Evolutionary conservation across 2,888 invertebrate genomes (phyloP).

Genomic region (Drosophila prolongata): DNA sequence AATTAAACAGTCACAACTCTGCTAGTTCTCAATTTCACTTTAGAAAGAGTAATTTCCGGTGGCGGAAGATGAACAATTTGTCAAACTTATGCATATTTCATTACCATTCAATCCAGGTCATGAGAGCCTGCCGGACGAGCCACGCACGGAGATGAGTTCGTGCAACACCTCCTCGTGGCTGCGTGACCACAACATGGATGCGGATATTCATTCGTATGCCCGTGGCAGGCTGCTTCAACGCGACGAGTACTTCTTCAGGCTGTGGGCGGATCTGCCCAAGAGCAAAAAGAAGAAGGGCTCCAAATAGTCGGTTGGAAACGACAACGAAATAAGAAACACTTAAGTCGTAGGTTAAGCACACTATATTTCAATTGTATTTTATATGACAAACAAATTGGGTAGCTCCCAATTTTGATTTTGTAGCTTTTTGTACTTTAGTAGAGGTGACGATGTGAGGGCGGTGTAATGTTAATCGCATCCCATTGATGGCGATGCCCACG

Average conservation of each 20-base stretch:
- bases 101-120: constrained; percentile 70
- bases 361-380: constrained; percentile 69
- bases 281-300: constrained; percentile 74
- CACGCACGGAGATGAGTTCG: constrained; percentile 93
- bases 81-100: background rate
- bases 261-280: constrained; percentile 85
- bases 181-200: constrained; percentile 96
- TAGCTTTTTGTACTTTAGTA: constrained; percentile 69
- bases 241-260: constrained; percentile 98
- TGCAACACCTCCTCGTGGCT: constrained; percentile 97
- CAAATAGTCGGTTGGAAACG: constrained; percentile 55
- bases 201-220: constrained; percentile 96
- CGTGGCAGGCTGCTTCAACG: constrained; percentile 92
- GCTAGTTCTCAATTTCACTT: no score
- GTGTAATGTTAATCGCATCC: constrained; percentile 26
- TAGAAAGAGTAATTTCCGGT: background rate
- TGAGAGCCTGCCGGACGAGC: constrained; percentile 86
- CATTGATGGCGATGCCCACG: constrained; percentile 57
- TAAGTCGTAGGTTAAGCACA: constrained; percentile 61
- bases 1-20: no score
- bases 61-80: background rate
- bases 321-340: constrained; percentile 57
- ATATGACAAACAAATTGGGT: constrained; percentile 24
- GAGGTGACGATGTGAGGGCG: constrained; percentile 59
- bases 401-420: constrained; percentile 46